Conservation (phyloP, 2,797 vertebrate species). For the Carcharodon carcharias region DNA sequence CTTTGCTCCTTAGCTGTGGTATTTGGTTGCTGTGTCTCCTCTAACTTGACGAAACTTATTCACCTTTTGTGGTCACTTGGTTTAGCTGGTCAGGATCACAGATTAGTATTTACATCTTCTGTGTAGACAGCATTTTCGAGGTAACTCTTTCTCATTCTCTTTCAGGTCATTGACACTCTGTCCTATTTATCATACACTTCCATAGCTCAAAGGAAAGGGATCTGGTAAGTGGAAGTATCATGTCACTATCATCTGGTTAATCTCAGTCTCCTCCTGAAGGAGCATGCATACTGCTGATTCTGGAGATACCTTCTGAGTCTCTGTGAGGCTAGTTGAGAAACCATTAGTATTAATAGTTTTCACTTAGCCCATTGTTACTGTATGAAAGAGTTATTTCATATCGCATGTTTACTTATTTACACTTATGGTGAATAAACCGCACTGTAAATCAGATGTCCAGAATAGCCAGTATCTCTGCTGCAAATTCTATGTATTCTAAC, state of each 20-base stretch:
- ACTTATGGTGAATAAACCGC: not conserved
- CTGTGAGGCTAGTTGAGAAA: not conserved
- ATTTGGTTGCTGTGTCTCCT: not conserved
- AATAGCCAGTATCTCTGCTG: not conserved
- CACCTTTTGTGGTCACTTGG: not conserved
- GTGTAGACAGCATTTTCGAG: not conserved
- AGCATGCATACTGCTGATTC: not conserved
- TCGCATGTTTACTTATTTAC: not conserved
- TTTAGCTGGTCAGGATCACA: not conserved
- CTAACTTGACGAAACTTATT: not conserved
- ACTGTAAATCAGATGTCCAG: not conserved
- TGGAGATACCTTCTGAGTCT: not conserved
- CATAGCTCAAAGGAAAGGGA: slow-evolving; percentile 61
- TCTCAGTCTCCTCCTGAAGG: not conserved
- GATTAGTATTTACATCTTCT: not conserved
- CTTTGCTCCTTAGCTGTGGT: too few species aligned
- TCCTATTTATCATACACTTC: slow-evolving; percentile 72
- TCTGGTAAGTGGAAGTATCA: slow-evolving; percentile 61
- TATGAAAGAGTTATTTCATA: not conserved
- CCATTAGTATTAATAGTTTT: not conserved
- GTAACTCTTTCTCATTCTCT: slow-evolving; percentile 6
- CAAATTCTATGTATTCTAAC: not conserved
- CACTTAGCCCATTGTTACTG: not conserved
- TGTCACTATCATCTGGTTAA: not conserved
- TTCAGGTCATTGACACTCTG: slow-evolving; percentile 75